Conservation (phyloP, 2,113 vertebrate genomes). For the Tetrao urogallus region DNA sequence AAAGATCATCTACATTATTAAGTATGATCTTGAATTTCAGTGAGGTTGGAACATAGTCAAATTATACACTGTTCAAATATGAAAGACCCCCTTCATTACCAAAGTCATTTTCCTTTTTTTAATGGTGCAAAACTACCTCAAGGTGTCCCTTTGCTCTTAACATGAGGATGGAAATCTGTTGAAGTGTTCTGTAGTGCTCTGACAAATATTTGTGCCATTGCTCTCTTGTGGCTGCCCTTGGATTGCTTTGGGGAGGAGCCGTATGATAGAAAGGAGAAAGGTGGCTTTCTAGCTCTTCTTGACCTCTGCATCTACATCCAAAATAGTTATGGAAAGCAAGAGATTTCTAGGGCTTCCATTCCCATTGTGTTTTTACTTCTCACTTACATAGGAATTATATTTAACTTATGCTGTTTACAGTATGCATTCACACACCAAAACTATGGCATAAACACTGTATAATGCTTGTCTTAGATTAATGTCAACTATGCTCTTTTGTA, state of each 20-base stretch:
- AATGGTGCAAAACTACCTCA: background rate
- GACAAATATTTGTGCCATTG: background rate
- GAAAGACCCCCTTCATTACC: background rate
- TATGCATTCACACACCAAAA: background rate
- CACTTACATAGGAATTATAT: background rate
- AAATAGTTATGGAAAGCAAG: background rate
- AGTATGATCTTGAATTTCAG: background rate
- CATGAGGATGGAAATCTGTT: background rate
- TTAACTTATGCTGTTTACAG: background rate
- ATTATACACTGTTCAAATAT: background rate
- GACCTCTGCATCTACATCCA: background rate
- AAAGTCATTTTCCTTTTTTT: background rate
- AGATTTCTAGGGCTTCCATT: background rate
- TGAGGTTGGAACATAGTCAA: background rate
- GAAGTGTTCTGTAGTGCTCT: background rate
- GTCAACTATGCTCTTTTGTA: background rate
- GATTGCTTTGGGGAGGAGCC: accelerated
- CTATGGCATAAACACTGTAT: background rate
- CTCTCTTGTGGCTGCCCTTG: background rate
- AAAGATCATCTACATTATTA: background rate
- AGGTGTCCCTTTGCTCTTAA: background rate
- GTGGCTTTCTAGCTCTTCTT: background rate
- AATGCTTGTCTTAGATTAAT: background rate
- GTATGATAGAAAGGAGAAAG: background rate
- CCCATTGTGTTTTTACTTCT: background rate